These are phyloP conservation scores for Bucorvus abyssinicus DNA, from an alignment of 2,797 vertebrate genomes.

Conservation along the genomic window DNA sequence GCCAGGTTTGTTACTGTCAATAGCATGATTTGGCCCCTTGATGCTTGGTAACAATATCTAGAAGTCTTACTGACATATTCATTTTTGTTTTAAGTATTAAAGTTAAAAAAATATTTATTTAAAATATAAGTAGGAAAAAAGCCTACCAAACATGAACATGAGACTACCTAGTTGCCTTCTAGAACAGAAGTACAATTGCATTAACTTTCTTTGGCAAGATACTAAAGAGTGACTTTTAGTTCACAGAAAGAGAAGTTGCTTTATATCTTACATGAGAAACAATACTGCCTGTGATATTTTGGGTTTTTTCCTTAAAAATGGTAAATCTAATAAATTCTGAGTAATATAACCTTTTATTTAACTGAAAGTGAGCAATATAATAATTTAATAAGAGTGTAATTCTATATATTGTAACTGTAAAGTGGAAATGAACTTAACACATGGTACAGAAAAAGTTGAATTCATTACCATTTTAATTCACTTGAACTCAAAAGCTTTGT, in stretches of 20 bases:
- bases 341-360: neutral
- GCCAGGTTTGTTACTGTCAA: neutral
- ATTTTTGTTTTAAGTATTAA: neutral
- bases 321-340: neutral
- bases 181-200: neutral
- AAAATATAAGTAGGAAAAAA: neutral
- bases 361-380: neutral
- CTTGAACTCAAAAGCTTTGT: constrained; percentile 15
- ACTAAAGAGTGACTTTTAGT: neutral
- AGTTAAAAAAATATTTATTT: neutral
- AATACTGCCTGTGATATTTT: neutral
- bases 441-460: neutral
- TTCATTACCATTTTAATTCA: constrained; percentile 24
- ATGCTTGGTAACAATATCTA: neutral
- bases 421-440: neutral
- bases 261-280: neutral
- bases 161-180: neutral
- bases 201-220: neutral
- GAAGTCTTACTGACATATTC: neutral
- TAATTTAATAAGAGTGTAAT: neutral
- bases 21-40: neutral
- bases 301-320: neutral
- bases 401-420: neutral
- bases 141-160: fast-evolving
- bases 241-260: neutral